Evolutionary conservation across 2,888 invertebrate genomes (phyloP).

Genomic region (Altica lythri): DNA sequence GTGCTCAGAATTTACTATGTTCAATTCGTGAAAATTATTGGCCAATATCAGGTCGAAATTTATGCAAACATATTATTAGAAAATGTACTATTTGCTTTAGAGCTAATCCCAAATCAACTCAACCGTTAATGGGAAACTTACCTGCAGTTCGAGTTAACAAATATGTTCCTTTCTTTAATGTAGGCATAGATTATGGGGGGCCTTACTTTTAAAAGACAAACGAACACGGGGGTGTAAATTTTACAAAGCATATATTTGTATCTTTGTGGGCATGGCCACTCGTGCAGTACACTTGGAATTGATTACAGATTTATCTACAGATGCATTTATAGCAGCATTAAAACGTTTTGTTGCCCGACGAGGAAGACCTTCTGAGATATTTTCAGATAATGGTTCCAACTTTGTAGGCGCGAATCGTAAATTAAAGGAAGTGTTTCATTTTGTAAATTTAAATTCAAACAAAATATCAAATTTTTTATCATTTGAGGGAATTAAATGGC

Average conservation of each 20-base stretch:
- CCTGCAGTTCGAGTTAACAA: neutral
- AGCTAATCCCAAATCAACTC: neutral
- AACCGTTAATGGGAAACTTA: neutral
- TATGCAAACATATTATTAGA: neutral
- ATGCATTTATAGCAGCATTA: neutral
- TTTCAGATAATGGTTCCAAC: too few relatives aligned
- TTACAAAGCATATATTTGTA: neutral
- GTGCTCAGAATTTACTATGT: too few relatives aligned
- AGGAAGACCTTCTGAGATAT: too few relatives aligned
- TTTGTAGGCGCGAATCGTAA: too few relatives aligned
- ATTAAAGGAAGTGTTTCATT: too few relatives aligned
- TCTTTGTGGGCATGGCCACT: neutral
- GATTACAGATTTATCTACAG: neutral
- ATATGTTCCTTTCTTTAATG: neutral
- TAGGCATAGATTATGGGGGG: neutral
- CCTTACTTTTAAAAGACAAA: neutral
- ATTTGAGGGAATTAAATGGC: too few relatives aligned
- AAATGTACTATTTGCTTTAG: neutral
- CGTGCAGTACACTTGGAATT: neutral
- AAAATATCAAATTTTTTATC: too few relatives aligned
- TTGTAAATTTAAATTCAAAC: too few relatives aligned
- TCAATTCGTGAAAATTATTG: too few relatives aligned
- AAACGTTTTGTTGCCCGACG: neutral
- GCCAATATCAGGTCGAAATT: neutral
- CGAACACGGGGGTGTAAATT: neutral